Evolutionary conservation across 2,888 invertebrate genomes (phyloP).

Genomic region (Antitype chi): DNA sequence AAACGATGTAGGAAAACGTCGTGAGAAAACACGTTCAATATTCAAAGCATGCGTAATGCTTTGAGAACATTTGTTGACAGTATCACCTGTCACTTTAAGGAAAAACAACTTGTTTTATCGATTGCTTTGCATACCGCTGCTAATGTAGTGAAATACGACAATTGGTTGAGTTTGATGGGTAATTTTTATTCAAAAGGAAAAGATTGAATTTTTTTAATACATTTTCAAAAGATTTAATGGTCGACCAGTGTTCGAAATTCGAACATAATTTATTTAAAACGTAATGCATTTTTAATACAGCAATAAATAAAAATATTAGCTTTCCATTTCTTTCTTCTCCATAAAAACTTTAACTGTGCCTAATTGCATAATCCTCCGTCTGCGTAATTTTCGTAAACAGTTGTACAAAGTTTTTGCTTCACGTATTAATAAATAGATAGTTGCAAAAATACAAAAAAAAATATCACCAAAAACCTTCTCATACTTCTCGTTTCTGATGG

Average conservation of each 20-base stretch:
- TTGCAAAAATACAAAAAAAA: not conserved
- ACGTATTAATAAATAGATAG: not conserved
- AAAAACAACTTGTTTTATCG: conserved; percentile 2
- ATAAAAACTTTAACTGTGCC: no score
- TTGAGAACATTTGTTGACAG: conserved; percentile 1
- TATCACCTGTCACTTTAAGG: conserved; percentile 11
- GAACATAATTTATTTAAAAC: no score
- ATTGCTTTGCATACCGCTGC: not conserved
- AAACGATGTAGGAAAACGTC: conserved; percentile 34
- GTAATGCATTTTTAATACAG: no score
- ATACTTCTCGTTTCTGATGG: not conserved
- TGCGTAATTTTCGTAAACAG: no score
- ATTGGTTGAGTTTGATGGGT: no score
- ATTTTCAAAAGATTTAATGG: no score
- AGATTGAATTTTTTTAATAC: not conserved
- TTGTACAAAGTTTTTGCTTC: no score
- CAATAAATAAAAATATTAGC: no score
- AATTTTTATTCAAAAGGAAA: not conserved
- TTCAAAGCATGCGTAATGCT: conserved; percentile 5
- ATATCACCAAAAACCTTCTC: not conserved
- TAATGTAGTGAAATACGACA: not conserved
- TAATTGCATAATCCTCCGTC: no score
- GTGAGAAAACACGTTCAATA: conserved; percentile 28
- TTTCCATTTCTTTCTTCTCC: no score
- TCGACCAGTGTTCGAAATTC: no score